Evolutionary conservation across 2,113 vertebrate genomes (phyloP).

Genomic region (Leptocoma aspasia): DNA sequence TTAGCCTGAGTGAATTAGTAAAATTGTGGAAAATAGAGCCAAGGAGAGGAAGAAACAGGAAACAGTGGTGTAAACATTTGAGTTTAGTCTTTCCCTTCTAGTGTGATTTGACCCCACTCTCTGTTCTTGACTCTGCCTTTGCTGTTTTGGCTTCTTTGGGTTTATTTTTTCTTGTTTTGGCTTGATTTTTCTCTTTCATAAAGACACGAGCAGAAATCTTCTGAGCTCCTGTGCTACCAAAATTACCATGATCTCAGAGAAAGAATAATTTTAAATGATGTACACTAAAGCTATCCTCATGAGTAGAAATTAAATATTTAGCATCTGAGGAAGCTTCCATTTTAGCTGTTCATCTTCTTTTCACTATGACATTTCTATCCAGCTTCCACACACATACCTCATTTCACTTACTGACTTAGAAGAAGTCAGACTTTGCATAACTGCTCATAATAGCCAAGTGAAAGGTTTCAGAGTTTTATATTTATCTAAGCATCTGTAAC

Average conservation of each 20-base stretch:
- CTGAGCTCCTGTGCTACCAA: neutral
- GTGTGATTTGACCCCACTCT: neutral
- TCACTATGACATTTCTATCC: neutral
- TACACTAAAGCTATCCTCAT: slow-evolving; percentile 20
- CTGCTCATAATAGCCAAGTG: neutral
- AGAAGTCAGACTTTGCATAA: neutral
- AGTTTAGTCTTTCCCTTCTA: neutral
- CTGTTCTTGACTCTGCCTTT: neutral
- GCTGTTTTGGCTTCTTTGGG: neutral
- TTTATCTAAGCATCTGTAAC: neutral
- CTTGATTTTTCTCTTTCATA: neutral
- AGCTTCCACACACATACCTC: neutral
- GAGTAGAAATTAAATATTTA: slow-evolving; percentile 49
- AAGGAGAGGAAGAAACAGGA: neutral
- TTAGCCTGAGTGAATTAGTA: neutral
- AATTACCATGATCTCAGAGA: neutral
- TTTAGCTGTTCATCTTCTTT: slow-evolving; percentile 22
- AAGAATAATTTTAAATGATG: slow-evolving; percentile 14
- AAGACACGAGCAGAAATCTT: neutral
- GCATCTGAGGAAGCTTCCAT: neutral
- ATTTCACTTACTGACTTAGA: neutral
- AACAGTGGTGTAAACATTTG: neutral
- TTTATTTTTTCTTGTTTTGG: neutral
- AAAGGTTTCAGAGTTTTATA: slow-evolving; percentile 1
- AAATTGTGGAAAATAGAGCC: neutral